Conservation (phyloP, 2,797 vertebrate genomes). For the Heterohyrax brucei region DNA sequence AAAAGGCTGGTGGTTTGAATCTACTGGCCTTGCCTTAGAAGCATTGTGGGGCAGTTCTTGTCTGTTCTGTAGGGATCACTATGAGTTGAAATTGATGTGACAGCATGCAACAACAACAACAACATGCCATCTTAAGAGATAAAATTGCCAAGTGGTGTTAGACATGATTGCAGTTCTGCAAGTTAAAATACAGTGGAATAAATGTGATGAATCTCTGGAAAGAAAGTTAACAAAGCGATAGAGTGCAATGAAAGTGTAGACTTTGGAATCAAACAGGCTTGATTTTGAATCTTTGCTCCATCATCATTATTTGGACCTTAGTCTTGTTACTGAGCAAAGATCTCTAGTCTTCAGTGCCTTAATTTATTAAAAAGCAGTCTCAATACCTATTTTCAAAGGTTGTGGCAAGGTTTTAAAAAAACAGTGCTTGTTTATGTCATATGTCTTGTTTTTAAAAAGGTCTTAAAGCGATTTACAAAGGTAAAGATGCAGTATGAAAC, state of each 20-base stretch:
- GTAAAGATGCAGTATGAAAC: background rate
- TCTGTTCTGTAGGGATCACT: too few species aligned
- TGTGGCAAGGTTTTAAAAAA: background rate
- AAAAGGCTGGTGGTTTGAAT: too few species aligned
- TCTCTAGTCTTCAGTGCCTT: background rate
- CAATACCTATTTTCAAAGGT: background rate
- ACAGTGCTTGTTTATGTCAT: background rate
- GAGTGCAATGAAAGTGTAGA: background rate
- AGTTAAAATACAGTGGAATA: background rate
- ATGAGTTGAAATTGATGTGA: too few species aligned
- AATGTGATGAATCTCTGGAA: background rate
- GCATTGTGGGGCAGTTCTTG: too few species aligned
- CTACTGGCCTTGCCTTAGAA: too few species aligned
- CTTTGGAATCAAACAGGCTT: background rate
- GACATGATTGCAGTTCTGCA: background rate
- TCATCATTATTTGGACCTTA: background rate
- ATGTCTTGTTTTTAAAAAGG: background rate
- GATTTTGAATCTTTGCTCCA: background rate
- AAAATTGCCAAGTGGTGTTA: background rate
- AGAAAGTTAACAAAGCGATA: slow-evolving; percentile 2
- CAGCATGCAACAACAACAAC: too few species aligned
- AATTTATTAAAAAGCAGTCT: background rate
- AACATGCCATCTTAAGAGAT: background rate
- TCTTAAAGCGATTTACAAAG: slow-evolving; percentile 23
- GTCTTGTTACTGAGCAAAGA: slow-evolving; percentile 2